Percentiles rank a stretch among this genome's conserved stretches.
These are phyloP conservation scores for Xylota segnis DNA, from an alignment of 2,888 invertebrate species.

Conservation along the genomic window DNA sequence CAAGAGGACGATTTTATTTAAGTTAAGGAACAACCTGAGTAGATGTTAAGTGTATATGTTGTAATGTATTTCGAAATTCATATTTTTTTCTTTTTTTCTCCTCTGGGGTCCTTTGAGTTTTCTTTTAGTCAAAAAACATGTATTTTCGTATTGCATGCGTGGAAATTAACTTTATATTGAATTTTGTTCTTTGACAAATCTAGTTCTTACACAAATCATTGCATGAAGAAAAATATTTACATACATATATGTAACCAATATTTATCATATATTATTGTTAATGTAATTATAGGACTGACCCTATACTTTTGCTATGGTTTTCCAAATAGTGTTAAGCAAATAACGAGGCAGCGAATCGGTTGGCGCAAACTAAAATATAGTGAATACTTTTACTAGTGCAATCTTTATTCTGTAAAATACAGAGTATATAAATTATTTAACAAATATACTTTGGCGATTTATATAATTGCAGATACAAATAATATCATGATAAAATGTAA, in stretches of 20 bases:
- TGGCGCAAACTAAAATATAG: conserved; percentile 83
- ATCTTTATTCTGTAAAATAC: not conserved
- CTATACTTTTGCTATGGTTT: conserved; percentile 91
- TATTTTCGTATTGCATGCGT: not conserved
- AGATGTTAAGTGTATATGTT: too few species aligned
- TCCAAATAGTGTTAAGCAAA: conserved; percentile 83
- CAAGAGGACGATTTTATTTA: too few species aligned
- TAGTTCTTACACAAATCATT: not conserved
- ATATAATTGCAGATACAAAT: not conserved
- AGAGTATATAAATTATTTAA: not conserved
- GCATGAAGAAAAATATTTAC: not conserved
- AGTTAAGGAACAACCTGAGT: too few species aligned
- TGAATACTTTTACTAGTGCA: conserved; percentile 64
- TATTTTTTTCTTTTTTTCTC: too few species aligned
- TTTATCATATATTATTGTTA: conserved; percentile 59
- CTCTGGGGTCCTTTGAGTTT: not conserved
- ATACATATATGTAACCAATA: not conserved
- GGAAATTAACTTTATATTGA: conserved; percentile 53
- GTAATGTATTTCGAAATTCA: too few species aligned
- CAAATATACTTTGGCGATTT: not conserved
- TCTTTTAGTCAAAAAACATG: not conserved
- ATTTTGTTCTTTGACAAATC: not conserved
- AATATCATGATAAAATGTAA: not conserved
- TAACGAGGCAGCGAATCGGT: conserved; percentile 81
- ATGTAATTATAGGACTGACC: conserved; percentile 86